These are phyloP conservation scores for Crypturellus tataupa DNA, from an alignment of 2,797 vertebrate genomes.

Conservation along the genomic window DNA sequence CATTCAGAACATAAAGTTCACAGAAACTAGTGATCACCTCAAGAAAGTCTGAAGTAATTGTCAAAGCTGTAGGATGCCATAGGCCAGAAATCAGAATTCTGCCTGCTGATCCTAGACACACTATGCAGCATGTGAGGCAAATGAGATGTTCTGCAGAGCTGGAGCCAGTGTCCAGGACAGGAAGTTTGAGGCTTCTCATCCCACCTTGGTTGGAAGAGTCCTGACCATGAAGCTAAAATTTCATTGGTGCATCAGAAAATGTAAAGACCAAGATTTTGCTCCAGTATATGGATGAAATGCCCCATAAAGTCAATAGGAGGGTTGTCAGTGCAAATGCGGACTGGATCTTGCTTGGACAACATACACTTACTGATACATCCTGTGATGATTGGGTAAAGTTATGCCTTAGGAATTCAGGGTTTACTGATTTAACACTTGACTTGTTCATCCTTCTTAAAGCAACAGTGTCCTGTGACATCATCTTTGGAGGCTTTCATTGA, in stretches of 20 bases:
- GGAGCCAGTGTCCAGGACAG: neutral
- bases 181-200: neutral
- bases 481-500: constrained; percentile 26
- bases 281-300: neutral
- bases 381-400: neutral
- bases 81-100: neutral
- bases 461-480: constrained; percentile 52
- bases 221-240: neutral
- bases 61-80: neutral
- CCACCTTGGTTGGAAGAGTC: neutral
- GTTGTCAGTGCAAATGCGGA: neutral
- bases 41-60: neutral
- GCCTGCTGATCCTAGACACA: neutral
- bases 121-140: fast-evolving
- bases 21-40: neutral
- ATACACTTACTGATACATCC: neutral
- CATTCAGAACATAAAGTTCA: neutral
- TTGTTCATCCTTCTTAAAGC: constrained; percentile 65
- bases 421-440: constrained; percentile 45
- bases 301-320: neutral
- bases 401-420: constrained; percentile 7
- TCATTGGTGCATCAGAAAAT: neutral
- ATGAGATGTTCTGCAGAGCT: neutral
- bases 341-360: neutral
- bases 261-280: neutral